Conservation (phyloP, 2,113 vertebrate genomes). For the Prionailurus viverrinus region DNA sequence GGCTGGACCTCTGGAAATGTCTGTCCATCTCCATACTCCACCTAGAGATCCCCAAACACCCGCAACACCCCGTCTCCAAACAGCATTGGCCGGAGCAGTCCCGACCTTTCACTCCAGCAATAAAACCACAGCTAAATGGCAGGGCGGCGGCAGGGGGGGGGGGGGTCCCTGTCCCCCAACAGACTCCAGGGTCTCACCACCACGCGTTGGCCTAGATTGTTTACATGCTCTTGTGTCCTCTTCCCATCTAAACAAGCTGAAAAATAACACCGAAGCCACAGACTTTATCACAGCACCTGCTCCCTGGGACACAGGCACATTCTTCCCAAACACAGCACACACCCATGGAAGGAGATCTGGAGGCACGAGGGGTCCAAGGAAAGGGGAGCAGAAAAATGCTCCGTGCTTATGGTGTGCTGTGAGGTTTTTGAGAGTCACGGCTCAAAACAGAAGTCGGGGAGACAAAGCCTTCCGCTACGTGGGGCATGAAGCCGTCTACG, state of each 20-base stretch:
- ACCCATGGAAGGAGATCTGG: rapidly evolving
- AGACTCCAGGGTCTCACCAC: not conserved
- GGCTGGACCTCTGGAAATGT: not conserved
- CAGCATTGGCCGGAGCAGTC: rapidly evolving
- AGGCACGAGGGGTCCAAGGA: not conserved
- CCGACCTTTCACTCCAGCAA: no score
- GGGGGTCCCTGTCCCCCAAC: rapidly evolving
- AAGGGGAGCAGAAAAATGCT: not conserved
- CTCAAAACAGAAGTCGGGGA: not conserved
- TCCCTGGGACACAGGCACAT: not conserved
- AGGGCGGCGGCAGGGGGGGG: no score
- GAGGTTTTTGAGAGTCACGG: not conserved
- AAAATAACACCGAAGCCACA: not conserved
- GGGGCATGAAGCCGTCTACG: not conserved
- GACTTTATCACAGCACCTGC: no score
- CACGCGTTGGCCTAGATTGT: not conserved
- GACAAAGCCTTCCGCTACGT: not conserved
- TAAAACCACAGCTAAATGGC: not conserved
- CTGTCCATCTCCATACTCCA: not conserved
- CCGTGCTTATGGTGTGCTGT: not conserved
- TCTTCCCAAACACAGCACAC: rapidly evolving
- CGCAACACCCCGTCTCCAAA: not conserved
- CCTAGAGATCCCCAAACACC: not conserved
- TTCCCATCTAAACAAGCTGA: not conserved
- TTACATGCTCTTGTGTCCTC: no score